These are phyloP conservation scores for Phyllostomus hastatus DNA, from an alignment of 2,113 vertebrate species.

Conservation along the genomic window DNA sequence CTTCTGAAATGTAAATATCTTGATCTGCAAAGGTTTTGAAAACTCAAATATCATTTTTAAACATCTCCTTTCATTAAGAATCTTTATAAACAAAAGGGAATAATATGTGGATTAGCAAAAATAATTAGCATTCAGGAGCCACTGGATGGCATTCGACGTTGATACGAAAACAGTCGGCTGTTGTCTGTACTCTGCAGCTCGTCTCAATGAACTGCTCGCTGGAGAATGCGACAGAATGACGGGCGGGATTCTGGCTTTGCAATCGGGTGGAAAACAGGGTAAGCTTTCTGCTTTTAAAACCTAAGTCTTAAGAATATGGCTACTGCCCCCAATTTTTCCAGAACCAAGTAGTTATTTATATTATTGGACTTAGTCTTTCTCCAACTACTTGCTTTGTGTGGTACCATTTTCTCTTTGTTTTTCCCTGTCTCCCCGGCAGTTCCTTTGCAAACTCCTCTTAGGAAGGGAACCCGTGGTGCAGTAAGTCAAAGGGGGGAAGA, in stretches of 20 bases:
- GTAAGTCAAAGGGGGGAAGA: neutral
- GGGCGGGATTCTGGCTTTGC: neutral
- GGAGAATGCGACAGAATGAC: neutral
- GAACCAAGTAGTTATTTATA: neutral
- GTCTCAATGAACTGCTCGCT: neutral
- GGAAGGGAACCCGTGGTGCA: neutral
- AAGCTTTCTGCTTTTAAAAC: neutral
- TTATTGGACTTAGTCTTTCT: neutral
- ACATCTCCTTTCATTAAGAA: neutral
- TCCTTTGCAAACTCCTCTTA: neutral
- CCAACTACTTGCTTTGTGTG: neutral
- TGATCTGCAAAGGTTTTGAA: neutral
- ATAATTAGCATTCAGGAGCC: neutral
- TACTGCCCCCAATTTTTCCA: neutral
- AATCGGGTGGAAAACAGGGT: neutral
- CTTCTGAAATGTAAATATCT: slow-evolving; percentile 49
- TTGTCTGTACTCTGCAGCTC: neutral
- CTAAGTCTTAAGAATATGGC: neutral
- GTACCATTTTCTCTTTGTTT: neutral
- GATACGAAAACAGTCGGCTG: neutral
- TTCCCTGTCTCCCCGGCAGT: neutral
- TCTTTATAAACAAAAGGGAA: neutral
- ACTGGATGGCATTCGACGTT: neutral
- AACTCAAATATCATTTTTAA: neutral
- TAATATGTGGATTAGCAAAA: neutral